Conservation (phyloP, 2,113 vertebrate species). For the Catagonus wagneri region DNA sequence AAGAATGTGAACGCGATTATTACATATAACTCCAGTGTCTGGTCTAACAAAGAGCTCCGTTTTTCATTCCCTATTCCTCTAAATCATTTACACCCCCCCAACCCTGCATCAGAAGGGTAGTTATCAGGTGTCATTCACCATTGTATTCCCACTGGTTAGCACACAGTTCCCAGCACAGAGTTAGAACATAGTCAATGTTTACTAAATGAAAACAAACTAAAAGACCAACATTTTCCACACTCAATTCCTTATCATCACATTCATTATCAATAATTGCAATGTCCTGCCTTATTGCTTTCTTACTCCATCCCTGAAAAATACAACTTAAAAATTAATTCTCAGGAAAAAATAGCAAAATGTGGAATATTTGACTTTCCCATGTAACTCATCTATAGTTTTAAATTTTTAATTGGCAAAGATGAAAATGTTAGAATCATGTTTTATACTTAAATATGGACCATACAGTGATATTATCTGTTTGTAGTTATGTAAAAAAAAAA, state of each 20-base stretch:
- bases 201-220: neutral
- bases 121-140: neutral
- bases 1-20: neutral
- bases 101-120: neutral
- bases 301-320: neutral
- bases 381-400: neutral
- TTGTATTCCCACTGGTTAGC: neutral
- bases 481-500: neutral
- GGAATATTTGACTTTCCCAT: neutral
- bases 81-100: neutral
- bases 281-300: neutral
- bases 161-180: neutral
- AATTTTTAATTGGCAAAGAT: neutral
- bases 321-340: slow-evolving; percentile 2
- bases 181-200: neutral
- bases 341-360: slow-evolving; percentile 3
- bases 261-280: slow-evolving; percentile 33
- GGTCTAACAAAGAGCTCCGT: neutral
- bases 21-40: neutral
- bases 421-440: neutral
- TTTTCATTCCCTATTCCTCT: neutral
- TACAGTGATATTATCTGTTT: neutral
- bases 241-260: neutral
- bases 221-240: neutral
- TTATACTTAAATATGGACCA: neutral